Base-by-base conservation (phyloP, 92 coral and sea anemone genomes). In the Porites divaricata region DNA sequence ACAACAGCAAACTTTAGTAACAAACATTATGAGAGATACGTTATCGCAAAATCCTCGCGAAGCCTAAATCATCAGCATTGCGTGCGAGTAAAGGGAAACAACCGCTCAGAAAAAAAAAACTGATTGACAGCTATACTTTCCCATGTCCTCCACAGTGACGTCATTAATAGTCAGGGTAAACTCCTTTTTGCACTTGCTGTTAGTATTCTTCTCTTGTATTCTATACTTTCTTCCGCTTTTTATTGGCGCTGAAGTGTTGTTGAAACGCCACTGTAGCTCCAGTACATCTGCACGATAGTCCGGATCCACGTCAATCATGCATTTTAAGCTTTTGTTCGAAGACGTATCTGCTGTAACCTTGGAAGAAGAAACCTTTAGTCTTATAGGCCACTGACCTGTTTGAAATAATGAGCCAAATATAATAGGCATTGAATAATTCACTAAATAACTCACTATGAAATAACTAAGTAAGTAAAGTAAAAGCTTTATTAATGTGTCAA, bases 321-420 rank as follows among this genome's bases (percentile, higher is more conserved):
- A 72, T 9, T 25, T 72, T 8, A 72, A 59, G 56, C 23, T 72
- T 24, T n/a, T n/a, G 58, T 72, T 72, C 8, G 76, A 72, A 51
- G 4, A 49, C 10, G 25, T 51, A 8, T 19, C 51, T 20, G 61
- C 58, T 19, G 51, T 15, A 72, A 72, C 17, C 76, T 72, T 28
- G 15, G 8, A 2, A 9, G 76, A n/a, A 19, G 8, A 9, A 45
- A 50, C 16, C 7, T 6, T 48, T 41, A 59, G 76, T 15, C 76
- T 45, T 49, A 9, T 49, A 4, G 61, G 0, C 17, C 26, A 50
- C 10, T 56, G 76, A 72, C 76, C 76, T 72, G 57, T 71, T 5
- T 4, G 8, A 45, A 70, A 71, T n/a, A 71, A 2, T 1, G 9
- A 71, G 12, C 9, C 21, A n/a, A 14, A 22, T 5, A 14, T 67